These are phyloP conservation scores for Oscheius sp. DNA, from an alignment of 2,888 invertebrate species.

Conservation along the genomic window DNA sequence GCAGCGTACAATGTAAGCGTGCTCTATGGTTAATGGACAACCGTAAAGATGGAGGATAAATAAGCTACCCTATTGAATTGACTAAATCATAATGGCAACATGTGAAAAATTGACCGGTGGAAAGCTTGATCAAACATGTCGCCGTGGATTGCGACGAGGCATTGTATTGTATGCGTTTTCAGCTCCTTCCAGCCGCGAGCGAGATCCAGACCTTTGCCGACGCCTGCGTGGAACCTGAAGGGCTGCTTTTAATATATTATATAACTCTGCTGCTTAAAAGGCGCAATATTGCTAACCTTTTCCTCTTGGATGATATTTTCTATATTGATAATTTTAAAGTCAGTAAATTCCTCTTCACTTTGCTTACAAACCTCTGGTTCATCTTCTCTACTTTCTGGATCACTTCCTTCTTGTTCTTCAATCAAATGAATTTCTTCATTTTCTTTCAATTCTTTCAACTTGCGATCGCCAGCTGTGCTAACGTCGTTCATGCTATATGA, in stretches of 20 bases:
- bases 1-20: background rate
- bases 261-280: too few species aligned
- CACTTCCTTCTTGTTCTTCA: constrained; percentile 35
- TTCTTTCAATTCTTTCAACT: constrained; percentile 19
- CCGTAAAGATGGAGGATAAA: constrained; percentile 18
- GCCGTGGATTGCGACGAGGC: constrained; percentile 50
- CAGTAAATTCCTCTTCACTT: too few species aligned
- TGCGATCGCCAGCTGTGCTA: constrained; percentile 33
- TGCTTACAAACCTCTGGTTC: constrained; percentile 17
- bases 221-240: constrained; percentile 30
- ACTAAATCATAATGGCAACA: background rate
- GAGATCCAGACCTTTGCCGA: constrained; percentile 37
- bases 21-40: background rate
- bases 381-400: constrained; percentile 32
- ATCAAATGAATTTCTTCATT: constrained; percentile 44
- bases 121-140: constrained; percentile 24
- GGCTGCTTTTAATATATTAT: too few species aligned
- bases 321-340: too few species aligned
- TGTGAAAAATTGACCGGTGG: background rate
- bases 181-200: constrained; percentile 41
- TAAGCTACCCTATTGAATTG: background rate
- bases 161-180: constrained; percentile 49
- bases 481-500: constrained; percentile 62
- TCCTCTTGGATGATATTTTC: too few species aligned
- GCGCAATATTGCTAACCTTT: too few species aligned